phyloP scores from a whole-genome alignment of 2,888 invertebrate species.

The Lochmaea capreae region DNA sequence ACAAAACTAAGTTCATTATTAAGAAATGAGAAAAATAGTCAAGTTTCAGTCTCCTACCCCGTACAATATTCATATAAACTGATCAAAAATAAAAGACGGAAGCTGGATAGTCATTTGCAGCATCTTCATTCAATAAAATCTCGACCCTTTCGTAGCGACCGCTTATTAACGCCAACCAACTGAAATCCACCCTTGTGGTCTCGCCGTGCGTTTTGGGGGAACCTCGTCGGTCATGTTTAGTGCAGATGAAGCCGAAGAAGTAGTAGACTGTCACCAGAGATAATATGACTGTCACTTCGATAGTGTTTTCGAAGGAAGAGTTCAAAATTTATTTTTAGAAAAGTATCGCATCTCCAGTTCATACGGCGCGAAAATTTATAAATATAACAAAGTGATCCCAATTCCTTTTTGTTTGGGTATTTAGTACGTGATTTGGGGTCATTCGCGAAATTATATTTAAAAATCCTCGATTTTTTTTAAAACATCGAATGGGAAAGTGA shows the following conservation, averaged over 20 bases:
- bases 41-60: not conserved
- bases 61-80: not conserved
- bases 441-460: constrained; percentile 26
- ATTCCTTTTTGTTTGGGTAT: constrained; percentile 33
- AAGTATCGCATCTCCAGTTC: constrained; percentile 30
- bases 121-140: not conserved
- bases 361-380: constrained; percentile 44
- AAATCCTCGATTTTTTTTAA: not conserved
- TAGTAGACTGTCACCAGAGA: constrained; percentile 18
- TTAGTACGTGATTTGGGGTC: constrained; percentile 23
- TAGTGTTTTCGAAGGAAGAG: constrained; percentile 34
- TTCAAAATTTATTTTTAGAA: constrained; percentile 43
- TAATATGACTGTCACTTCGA: constrained; percentile 10
- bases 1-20: no score
- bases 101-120: not conserved
- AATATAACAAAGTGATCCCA: constrained; percentile 41
- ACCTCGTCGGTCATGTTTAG: constrained; percentile 13
- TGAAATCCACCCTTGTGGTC: not conserved
- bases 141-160: not conserved
- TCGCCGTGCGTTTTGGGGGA: constrained; percentile 1
- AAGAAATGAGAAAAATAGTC: no score
- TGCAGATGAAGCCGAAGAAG: not conserved
- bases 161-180: not conserved
- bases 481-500: not conserved
- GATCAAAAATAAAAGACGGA: no score